Base-by-base conservation (phyloP, 2,113 vertebrate genomes). In the Glaucomys volans region DNA sequence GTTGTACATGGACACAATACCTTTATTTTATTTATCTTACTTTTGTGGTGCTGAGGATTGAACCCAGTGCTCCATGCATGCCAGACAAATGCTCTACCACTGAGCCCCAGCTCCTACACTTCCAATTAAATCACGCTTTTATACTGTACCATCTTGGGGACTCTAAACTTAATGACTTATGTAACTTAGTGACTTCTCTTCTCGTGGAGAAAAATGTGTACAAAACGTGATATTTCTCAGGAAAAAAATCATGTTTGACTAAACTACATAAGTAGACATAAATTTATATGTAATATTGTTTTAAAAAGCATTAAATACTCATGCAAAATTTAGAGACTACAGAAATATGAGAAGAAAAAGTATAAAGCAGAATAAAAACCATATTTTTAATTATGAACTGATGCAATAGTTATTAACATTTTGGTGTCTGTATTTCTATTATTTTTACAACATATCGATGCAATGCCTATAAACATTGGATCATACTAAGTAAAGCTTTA, bases 251-350 rank as follows among this genome's bases (percentile, higher is more conserved):
- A 47, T 35, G 22, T 88, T 94, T 92, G 64, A 76, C 57, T 81
- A 59, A 98, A 94, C 94, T 97, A 75, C 54, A 74, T 75, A 88
- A 96, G 80, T 24, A 80, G 42, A 94, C 94, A 37, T 77, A 97
- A 91, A 96, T 97, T 94, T 95, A 96, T 94, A 72, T 75, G 42
- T 14, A 79, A 32, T 72, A 86, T 94, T 94, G 20, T 79, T 16
- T 91, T 67, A 85, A 97, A 96, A 88, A 90, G 66, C 95, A 87
- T 96, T 87, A 79, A 37, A 96, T 62, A 75, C 44, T 85, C 24
- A 57, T 74, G 47, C 52, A 94, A 91, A 91, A 92, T 93, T 94
- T 69, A 86, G 59, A 97, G 76, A 93, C 95, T 85, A 83, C 2
- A 95, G 96, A 95, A 93, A 86, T 83, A 84, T 30, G 26, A 85